These are phyloP conservation scores for Hesperophylax magnus DNA, from an alignment of 1,140 invertebrate species.

Conservation along the genomic window DNA sequence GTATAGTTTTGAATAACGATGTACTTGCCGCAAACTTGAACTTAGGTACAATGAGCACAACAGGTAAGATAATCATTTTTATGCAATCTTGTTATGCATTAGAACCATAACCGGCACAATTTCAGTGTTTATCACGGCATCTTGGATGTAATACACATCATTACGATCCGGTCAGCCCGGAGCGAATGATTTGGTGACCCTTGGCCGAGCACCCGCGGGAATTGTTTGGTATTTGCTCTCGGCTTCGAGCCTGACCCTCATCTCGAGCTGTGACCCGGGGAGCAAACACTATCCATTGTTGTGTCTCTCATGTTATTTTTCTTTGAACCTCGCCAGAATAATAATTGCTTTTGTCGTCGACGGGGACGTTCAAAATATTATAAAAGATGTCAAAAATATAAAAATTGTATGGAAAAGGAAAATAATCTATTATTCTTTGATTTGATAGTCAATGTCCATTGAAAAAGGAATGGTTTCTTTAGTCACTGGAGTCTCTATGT, in stretches of 20 bases:
- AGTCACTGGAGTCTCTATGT: too few species aligned
- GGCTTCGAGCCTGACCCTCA: constrained; percentile 23
- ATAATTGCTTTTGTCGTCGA: constrained; percentile 15
- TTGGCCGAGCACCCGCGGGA: constrained; percentile 31
- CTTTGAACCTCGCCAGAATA: not conserved
- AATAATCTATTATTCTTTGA: too few species aligned
- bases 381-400: too few species aligned
- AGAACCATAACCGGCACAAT: constrained; percentile 6
- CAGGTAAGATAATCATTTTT: too few species aligned
- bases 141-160: constrained; percentile 21
- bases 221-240: constrained; percentile 43
- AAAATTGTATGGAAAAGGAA: too few species aligned
- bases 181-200: constrained; percentile 39
- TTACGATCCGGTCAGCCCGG: constrained; percentile 15
- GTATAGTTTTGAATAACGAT: too few species aligned
- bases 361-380: too few species aligned
- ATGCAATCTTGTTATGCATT: too few species aligned
- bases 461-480: too few species aligned
- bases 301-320: constrained; percentile 32
- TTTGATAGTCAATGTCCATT: too few species aligned
- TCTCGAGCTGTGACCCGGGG: constrained; percentile 28
- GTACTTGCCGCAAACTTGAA: too few species aligned
- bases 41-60: too few species aligned
- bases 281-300: constrained; percentile 44
- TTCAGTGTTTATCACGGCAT: not conserved